phyloP scores from a whole-genome alignment of 2,888 invertebrate genomes.

The Netelia virgata region DNA sequence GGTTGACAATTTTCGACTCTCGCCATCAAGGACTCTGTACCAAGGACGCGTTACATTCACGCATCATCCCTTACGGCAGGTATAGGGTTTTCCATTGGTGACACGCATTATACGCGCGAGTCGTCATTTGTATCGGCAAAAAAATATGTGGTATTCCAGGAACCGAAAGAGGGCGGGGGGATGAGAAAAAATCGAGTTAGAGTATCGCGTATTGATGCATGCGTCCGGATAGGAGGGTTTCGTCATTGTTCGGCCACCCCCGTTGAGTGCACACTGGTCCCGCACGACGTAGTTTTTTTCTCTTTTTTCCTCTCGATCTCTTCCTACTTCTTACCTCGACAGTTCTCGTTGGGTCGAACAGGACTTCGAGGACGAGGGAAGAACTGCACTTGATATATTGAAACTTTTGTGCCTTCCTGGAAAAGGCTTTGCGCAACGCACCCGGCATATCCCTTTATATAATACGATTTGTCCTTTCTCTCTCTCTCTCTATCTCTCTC shows the following conservation, averaged over 20 bases:
- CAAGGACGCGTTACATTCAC: slow-evolving; percentile 18
- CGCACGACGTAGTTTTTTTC: slow-evolving; percentile 50
- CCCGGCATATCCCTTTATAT: slow-evolving; percentile 80
- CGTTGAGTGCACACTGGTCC: slow-evolving; percentile 69
- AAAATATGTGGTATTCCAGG: slow-evolving; percentile 78
- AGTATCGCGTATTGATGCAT: slow-evolving; percentile 66
- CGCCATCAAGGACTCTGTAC: slow-evolving; percentile 8
- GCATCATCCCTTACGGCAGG: slow-evolving; percentile 59
- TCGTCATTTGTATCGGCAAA: slow-evolving; percentile 78
- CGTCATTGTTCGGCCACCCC: slow-evolving; percentile 78
- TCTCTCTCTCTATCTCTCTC: slow-evolving; percentile 23
- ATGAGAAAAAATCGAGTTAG: slow-evolving; percentile 61
- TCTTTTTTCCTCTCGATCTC: slow-evolving; percentile 27
- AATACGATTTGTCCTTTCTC: slow-evolving; percentile 61
- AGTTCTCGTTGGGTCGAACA: slow-evolving; percentile 48
- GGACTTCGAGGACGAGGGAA: slow-evolving; percentile 69
- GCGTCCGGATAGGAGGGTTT: slow-evolving; percentile 73
- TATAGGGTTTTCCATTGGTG: slow-evolving; percentile 6
- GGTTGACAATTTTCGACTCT: slow-evolving; percentile 23
- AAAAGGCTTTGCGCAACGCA: slow-evolving; percentile 79
- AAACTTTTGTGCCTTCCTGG: slow-evolving; percentile 80
- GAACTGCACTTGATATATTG: slow-evolving; percentile 81
- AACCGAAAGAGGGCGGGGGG: slow-evolving; percentile 73
- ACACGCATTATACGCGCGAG: slow-evolving; percentile 48
- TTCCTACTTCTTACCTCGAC: slow-evolving; percentile 24